Conservation (phyloP, 2,113 vertebrate species). For the Stigmatopora nigra region DNA sequence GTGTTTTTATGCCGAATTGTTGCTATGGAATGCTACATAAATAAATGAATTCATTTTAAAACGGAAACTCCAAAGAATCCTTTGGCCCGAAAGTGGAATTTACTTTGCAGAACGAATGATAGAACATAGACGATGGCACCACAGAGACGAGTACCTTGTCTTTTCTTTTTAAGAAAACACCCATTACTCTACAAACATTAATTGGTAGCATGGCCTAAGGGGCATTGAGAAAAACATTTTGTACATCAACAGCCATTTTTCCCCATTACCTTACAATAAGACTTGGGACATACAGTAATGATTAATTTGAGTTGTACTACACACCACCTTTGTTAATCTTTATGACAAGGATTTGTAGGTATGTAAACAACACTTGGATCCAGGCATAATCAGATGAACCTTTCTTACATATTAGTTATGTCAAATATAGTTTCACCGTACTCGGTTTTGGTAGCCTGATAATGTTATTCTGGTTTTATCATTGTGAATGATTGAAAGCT, state of each 20-base stretch:
- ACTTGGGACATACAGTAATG: conserved; percentile 40
- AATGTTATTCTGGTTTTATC: conserved; percentile 12
- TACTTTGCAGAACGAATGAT: conserved; percentile 49
- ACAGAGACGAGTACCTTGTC: conserved; percentile 34
- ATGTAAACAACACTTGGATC: conserved; percentile 39
- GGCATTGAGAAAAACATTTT: conserved; percentile 40
- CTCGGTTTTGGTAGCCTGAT: conserved; percentile 33
- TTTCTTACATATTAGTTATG: conserved; percentile 28
- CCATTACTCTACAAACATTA: conserved; percentile 46
- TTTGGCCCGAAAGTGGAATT: conserved; percentile 31
- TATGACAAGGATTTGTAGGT: conserved; percentile 29
- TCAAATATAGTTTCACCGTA: conserved; percentile 31
- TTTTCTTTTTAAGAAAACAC: conserved; percentile 35
- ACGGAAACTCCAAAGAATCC: conserved; percentile 15
- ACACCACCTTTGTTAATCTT: conserved; percentile 44
- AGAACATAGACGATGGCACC: conserved; percentile 41
- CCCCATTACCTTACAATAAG: conserved; percentile 30
- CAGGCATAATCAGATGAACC: conserved; percentile 43
- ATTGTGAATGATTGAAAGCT: not conserved
- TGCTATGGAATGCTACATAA: conserved; percentile 2
- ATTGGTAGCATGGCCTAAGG: conserved; percentile 52
- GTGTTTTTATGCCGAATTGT: not conserved
- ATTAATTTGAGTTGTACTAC: conserved; percentile 44
- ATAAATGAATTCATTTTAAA: conserved; percentile 1
- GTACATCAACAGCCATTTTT: conserved; percentile 46